Conservation (phyloP, 2,888 invertebrate species). For the Liopterus haemorrhoidalis region DNA sequence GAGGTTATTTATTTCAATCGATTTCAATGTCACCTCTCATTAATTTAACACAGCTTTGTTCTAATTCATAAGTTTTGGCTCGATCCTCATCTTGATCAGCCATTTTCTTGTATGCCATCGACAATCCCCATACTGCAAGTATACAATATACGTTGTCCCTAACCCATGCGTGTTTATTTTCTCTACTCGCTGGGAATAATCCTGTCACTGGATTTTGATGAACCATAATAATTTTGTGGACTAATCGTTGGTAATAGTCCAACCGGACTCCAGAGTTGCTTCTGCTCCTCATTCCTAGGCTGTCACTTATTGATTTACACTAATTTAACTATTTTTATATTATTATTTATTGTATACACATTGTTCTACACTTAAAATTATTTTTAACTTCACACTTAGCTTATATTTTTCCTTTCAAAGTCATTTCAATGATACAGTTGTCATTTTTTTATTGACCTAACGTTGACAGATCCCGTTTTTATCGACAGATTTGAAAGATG, state of each 20-base stretch:
- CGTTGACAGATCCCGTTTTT: no score
- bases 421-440: slow-evolving; percentile 25
- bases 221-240: slow-evolving; percentile 87
- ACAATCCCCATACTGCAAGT: slow-evolving; percentile 94
- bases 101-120: slow-evolving; percentile 98
- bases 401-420: slow-evolving; percentile 20
- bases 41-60: slow-evolving; percentile 84
- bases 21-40: slow-evolving; percentile 59
- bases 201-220: slow-evolving; percentile 97
- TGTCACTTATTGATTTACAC: slow-evolving; percentile 9
- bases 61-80: slow-evolving; percentile 95
- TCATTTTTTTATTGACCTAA: slow-evolving; percentile 16
- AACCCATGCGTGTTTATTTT: slow-evolving; percentile 95
- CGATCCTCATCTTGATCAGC: slow-evolving; percentile 98
- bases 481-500: no score
- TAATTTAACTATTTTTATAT: slow-evolving; percentile 15
- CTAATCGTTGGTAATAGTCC: slow-evolving; percentile 93
- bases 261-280: slow-evolving; percentile 88
- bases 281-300: slow-evolving; percentile 67
- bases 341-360: slow-evolving; percentile 8
- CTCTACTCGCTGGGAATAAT: slow-evolving; percentile 82
- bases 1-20: background rate
- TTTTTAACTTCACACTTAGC: slow-evolving; percentile 13
- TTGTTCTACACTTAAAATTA: slow-evolving; percentile 21
- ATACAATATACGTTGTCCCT: slow-evolving; percentile 97